A percentile compares a stretch with the other conserved stretches of the same genome.
phyloP scores from a whole-genome alignment of 30 jellyfish, hydroid and myxozoan species.

The Aurelia aurita region DNA sequence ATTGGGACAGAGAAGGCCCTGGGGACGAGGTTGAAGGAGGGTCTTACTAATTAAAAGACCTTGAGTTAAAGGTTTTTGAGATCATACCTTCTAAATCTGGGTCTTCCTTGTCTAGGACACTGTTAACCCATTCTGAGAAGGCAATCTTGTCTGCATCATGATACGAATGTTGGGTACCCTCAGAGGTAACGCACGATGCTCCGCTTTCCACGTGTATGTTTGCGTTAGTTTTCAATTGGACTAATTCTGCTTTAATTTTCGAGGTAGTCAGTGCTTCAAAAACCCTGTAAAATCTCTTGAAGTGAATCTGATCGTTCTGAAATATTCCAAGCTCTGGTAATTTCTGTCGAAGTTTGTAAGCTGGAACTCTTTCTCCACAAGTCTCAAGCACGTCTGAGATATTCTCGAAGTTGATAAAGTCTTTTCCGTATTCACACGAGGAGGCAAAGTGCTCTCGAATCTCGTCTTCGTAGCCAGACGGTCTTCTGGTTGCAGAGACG shows the following conservation, averaged over 20 bases:
- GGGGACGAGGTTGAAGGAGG: too few species aligned
- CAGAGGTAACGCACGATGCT: conserved; percentile 43
- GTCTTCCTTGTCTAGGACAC: conserved; percentile 28
- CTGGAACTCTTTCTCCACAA: conserved; percentile 71
- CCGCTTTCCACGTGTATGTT: conserved; percentile 35
- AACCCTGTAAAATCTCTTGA: conserved; percentile 38
- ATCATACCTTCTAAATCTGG: conserved; percentile 46
- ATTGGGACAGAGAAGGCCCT: too few species aligned
- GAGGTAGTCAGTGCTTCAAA: conserved; percentile 13
- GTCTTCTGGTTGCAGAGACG: background rate
- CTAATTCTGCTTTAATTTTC: background rate
- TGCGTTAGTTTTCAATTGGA: conserved; percentile 4
- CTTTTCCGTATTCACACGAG: conserved; percentile 32
- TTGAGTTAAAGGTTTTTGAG: background rate
- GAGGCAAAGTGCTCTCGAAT: conserved; percentile 16
- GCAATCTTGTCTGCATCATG: conserved; percentile 68
- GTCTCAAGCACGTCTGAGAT: conserved; percentile 31
- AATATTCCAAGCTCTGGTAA: conserved; percentile 10
- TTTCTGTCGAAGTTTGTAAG: conserved; percentile 53
- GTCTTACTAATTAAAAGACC: too few species aligned
- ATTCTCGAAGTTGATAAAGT: conserved; percentile 4
- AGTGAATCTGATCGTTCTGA: conserved; percentile 4
- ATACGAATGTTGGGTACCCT: conserved; percentile 76
- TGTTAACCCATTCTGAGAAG: conserved; percentile 70
- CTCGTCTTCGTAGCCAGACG: conserved; percentile 1